Evolutionary conservation across 2,797 vertebrate species (phyloP), one percentile per base, ranked within the genome.

Genomic region (Podargus strigoides): DNA sequence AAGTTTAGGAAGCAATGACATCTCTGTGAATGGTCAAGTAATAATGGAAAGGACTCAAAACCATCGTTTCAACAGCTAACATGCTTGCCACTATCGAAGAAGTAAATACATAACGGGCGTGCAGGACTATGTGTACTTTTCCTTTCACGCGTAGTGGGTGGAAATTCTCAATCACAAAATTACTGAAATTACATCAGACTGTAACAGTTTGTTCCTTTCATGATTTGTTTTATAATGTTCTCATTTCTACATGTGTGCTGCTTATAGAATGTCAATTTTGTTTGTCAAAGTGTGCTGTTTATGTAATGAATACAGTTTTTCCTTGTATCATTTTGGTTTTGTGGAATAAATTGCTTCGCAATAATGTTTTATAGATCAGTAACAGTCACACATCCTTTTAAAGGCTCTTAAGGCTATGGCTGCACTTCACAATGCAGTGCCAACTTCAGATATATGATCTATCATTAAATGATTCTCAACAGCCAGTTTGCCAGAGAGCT

Each of bases 131-230:
- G 79, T 85, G 91, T 80, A 62, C 90, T 87, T 96, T 95, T 94
- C 68, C 52, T 88, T 89, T 94, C 93, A 85, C 4, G 21, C 46
- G 3, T 59, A 77, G 81, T 90, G 85, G 89, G 91, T 95, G 94
- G 94, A 97, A 97, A 96, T 95, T 97, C 92, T 66, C 87, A 79
- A 44, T 77, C 85, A 93, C 86, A 93, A 89, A 85, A 94, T 83
- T 36, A 83, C 90, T 83, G 53, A 88, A 83, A 93, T 91, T 81
- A 73, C 76, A 78, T 91, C 81, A 81, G 64, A 56, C 69, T 63
- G 64, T 90, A 96, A 97, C 94, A 89, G 74, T 93, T 89, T 96
- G 91, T 96, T 97, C 95, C 89, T 90, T 92, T 73, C 73, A 76
- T 34, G 28, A 64, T 58, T 79, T 93, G 78, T 87, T 95, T 96